Base-by-base conservation (phyloP, 92 coral and sea anemone genomes). In the Meandrina meandrites region DNA sequence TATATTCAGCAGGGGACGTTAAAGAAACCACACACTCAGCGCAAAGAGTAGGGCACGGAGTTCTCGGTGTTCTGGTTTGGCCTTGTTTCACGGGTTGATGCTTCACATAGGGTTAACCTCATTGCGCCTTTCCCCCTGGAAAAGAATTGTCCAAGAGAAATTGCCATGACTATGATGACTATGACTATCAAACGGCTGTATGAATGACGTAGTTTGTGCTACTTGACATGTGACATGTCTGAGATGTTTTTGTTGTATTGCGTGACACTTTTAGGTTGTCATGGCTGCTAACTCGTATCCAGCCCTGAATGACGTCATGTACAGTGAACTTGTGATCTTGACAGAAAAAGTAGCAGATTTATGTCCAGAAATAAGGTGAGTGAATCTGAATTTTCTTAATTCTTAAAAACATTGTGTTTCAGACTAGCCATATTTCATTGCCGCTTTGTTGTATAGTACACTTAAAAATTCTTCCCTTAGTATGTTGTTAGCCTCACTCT, bases 201-300 rank as follows among this genome's bases (percentile, higher is more conserved):
- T 14, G 6, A 45, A 14, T 24, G 31, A 42, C 67, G 4, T 53
- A 28, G 28, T 73, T 73, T n/a, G 32, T 30, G 17, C 37, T 37
- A 19, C 48, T 10, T 36, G 28, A 19, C 78, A 0, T 19, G 28
- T 36, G 50, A 73, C 50, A 73, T 0, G 28, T 19, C 48, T 8
- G 13, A 34, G 13, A 36, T 27, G 45, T 73, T 19, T 73, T 19
- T 13, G 51, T 19, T 73, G 27, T 3, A 27, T 73, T 75, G 74
- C 68, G 75, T 72, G 70, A 72, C 53, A 36, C 56, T 57, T 75
- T 12, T 50, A 97, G 99, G 98, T 97, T 27, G 87, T 97, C 18
- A 95, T 97, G 56, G 99, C 99, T 27, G 99, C 99, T 19, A 97
- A 97, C 88, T 90, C 99, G n/a, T 88, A 84, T 50, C 99, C 99